Percentiles rank a stretch among this genome's conserved stretches.
phyloP scores from a whole-genome alignment of 2,113 vertebrate genomes.

The Alethe castanea region DNA sequence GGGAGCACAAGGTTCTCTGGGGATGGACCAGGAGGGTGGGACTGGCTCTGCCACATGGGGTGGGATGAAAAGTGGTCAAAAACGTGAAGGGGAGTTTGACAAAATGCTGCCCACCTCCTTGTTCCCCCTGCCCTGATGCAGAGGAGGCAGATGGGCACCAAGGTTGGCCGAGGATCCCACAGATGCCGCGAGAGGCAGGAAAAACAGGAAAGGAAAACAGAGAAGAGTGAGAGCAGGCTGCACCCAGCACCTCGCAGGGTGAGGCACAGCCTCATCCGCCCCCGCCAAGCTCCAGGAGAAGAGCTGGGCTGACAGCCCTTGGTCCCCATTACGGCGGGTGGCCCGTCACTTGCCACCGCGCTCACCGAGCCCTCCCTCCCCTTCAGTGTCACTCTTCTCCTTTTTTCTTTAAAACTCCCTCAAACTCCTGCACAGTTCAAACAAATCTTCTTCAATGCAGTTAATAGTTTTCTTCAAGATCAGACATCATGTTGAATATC shows the following conservation, averaged over 20 bases:
- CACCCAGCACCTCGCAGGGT: neutral
- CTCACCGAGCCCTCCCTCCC: neutral
- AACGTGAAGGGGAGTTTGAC: neutral
- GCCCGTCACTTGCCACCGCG: neutral
- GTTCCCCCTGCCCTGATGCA: neutral
- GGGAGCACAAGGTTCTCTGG: neutral
- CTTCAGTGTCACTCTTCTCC: neutral
- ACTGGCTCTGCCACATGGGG: fast-evolving
- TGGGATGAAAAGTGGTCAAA: neutral
- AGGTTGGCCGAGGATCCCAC: fast-evolving
- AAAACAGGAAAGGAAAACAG: neutral
- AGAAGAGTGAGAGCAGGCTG: neutral
- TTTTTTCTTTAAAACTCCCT: neutral
- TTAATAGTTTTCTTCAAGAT: neutral
- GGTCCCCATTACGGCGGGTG: neutral
- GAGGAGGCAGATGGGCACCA: neutral
- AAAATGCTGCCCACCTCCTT: neutral
- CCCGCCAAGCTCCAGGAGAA: fast-evolving
- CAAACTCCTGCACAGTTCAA: neutral
- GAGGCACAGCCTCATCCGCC: neutral
- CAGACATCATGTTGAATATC: neutral
- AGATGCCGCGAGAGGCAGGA: neutral
- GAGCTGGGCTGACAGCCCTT: neutral
- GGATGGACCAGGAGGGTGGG: neutral
- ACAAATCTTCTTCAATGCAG: neutral